Conservation (phyloP, 2,113 vertebrate genomes). For the Pachycephala philippinensis region DNA sequence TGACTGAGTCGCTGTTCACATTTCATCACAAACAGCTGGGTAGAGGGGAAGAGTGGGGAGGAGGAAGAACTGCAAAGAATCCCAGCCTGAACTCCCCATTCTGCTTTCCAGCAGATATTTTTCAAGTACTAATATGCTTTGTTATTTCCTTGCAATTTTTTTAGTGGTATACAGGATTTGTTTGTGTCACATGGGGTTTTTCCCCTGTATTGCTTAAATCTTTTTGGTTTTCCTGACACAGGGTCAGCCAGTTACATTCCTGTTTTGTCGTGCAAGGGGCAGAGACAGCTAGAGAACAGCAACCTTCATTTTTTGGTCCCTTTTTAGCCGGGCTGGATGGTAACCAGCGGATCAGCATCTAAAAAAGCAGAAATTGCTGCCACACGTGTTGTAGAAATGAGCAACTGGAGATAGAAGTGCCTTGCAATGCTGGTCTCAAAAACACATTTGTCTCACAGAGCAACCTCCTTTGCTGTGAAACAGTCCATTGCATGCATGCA, state of each 20-base stretch:
- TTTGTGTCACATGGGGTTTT: background rate
- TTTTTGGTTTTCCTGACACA: background rate
- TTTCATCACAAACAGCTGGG: background rate
- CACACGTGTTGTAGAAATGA: background rate
- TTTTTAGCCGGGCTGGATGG: background rate
- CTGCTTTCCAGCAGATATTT: background rate
- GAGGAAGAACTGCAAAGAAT: background rate
- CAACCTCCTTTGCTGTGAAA: background rate
- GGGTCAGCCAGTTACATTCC: background rate
- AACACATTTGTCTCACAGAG: background rate
- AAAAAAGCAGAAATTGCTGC: background rate
- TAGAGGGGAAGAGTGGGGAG: background rate
- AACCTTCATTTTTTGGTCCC: background rate
- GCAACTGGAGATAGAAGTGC: background rate
- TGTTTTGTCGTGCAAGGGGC: background rate
- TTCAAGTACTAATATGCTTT: background rate
- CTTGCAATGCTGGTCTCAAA: background rate
- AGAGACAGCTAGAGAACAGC: background rate
- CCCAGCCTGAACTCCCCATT: background rate
- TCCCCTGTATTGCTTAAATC: background rate
- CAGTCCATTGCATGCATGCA: background rate
- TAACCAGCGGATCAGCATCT: background rate
- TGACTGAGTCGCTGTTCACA: background rate
- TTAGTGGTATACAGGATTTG: background rate
- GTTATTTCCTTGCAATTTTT: background rate